A percentile compares a stretch with the other conserved stretches of the same genome.
Conservation (phyloP, 2,888 invertebrate genomes). For the Tortrix viridana region DNA sequence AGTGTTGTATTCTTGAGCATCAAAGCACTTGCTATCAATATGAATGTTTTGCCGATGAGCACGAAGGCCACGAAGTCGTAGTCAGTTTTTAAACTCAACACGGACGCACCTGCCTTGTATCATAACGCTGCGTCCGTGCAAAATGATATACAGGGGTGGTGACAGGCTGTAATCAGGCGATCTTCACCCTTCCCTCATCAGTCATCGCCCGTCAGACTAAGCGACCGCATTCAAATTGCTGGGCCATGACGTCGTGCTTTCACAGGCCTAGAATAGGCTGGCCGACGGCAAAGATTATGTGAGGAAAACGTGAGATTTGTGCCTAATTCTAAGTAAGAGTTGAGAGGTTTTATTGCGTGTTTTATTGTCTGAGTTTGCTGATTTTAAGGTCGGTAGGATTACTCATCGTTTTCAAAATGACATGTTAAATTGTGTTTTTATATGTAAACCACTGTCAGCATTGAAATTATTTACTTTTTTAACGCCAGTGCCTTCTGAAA, state of each 20-base stretch:
- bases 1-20: too few relatives aligned
- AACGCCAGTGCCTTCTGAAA: too few relatives aligned
- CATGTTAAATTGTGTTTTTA: too few relatives aligned
- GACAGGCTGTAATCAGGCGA: slow-evolving; percentile 74
- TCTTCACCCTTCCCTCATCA: slow-evolving; percentile 83
- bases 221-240: slow-evolving; percentile 84
- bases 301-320: slow-evolving; percentile 3
- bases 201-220: slow-evolving; percentile 80
- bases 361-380: too few relatives aligned
- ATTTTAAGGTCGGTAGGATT: too few relatives aligned
- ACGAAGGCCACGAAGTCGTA: too few relatives aligned
- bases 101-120: slow-evolving; percentile 59
- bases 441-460: too few relatives aligned
- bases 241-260: slow-evolving; percentile 82
- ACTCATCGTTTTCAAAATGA: too few relatives aligned
- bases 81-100: slow-evolving; percentile 50
- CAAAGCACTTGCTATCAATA: too few relatives aligned
- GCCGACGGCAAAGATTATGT: slow-evolving; percentile 55
- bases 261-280: slow-evolving; percentile 76
- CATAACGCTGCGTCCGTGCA: slow-evolving; percentile 58
- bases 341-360: too few relatives aligned
- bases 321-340: slow-evolving; percentile 14
- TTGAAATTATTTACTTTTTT: too few relatives aligned
- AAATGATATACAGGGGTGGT: slow-evolving; percentile 71
- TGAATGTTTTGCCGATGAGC: too few relatives aligned